Conservation (phyloP, 1,140 invertebrate species). For the Drosophila ironensis region DNA sequence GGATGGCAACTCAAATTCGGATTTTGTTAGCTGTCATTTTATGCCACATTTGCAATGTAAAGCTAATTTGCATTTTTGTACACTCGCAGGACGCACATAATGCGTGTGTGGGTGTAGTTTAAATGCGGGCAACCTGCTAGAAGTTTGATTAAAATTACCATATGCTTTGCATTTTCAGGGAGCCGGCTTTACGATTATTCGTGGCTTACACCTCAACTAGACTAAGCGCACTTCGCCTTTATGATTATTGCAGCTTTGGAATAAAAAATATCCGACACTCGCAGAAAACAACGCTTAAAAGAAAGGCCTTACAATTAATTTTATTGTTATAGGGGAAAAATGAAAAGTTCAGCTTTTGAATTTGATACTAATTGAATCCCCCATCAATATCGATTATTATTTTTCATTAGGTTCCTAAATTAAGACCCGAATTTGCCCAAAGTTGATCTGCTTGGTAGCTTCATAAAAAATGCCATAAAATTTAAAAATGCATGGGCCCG, state of each 20-base stretch:
- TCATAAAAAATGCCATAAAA: too few relatives aligned
- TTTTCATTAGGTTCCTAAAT: too few relatives aligned
- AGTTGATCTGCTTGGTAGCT: too few relatives aligned
- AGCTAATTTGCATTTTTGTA: conserved; percentile 26
- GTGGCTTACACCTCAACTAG: conserved; percentile 19
- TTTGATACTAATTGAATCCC: too few relatives aligned
- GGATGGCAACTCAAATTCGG: not conserved
- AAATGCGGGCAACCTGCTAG: not conserved
- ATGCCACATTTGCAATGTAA: conserved; percentile 10
- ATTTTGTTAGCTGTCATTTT: conserved; percentile 1
- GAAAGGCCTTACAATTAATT: not conserved
- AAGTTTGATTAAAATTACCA: conserved; percentile 39
- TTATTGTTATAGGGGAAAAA: not conserved
- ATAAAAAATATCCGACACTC: not conserved
- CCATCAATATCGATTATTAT: too few relatives aligned
- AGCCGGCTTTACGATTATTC: conserved; percentile 14
- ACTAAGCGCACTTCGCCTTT: conserved; percentile 21
- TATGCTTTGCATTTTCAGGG: conserved; percentile 2
- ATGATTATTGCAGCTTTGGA: not conserved
- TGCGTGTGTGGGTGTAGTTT: not conserved
- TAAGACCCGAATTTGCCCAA: too few relatives aligned
- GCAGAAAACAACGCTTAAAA: not conserved
- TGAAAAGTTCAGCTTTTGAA: not conserved
- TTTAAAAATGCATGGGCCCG: too few relatives aligned
- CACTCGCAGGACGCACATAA: too few relatives aligned